A percentile compares a stretch with the other conserved stretches of the same genome.
These are phyloP conservation scores for Apogon talboti DNA, from an alignment of 2,797 vertebrate genomes.

Conservation along the genomic window DNA sequence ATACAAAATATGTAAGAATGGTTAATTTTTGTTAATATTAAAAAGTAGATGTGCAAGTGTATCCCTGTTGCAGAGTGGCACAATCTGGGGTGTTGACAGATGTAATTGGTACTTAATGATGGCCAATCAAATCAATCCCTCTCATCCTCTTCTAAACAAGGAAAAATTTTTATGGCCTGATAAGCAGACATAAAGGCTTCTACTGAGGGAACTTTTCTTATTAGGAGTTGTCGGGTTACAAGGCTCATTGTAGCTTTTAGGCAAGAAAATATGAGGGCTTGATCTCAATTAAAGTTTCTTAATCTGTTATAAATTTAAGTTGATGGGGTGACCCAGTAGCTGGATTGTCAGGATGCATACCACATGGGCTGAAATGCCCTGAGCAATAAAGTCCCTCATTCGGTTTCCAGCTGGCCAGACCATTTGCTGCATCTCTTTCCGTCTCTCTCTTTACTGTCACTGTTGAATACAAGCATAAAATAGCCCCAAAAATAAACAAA, in stretches of 20 bases:
- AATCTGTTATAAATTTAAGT: too few relatives aligned
- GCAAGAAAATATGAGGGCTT: too few relatives aligned
- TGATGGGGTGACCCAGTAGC: too few relatives aligned
- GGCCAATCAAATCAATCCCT: constrained; percentile 9
- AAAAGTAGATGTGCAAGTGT: constrained; percentile 9
- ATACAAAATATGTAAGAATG: not conserved
- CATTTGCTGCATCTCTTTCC: too few relatives aligned
- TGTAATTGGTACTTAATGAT: not conserved
- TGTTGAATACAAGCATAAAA: too few relatives aligned
- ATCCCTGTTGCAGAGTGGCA: not conserved
- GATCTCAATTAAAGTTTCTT: too few relatives aligned
- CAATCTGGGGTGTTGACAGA: constrained; percentile 9
- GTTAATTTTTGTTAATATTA: not conserved
- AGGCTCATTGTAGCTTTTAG: not conserved
- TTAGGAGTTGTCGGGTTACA: not conserved
- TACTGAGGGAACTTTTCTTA: constrained; percentile 2
- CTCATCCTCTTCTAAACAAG: constrained; percentile 15
- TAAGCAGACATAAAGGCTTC: constrained; percentile 10
- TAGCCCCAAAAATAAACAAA: too few relatives aligned
- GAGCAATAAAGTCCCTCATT: too few relatives aligned
- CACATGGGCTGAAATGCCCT: too few relatives aligned
- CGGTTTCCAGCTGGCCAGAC: too few relatives aligned
- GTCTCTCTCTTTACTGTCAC: too few relatives aligned
- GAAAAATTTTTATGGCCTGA: constrained; percentile 13
- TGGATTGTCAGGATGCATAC: too few relatives aligned